These are phyloP conservation scores for Fundulus diaphanus DNA, from an alignment of 2,797 vertebrate genomes.

Conservation along the genomic window DNA sequence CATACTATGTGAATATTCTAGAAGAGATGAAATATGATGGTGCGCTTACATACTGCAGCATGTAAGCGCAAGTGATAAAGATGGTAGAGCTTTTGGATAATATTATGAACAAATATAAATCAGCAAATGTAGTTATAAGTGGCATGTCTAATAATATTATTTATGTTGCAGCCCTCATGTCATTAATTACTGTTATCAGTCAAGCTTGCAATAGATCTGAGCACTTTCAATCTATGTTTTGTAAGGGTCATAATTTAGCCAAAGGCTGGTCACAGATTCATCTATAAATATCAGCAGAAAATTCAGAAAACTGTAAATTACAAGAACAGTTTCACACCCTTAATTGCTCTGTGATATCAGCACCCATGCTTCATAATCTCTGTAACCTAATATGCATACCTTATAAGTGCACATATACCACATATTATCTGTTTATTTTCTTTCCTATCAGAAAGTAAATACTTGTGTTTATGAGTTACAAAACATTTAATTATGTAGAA, in stretches of 20 bases:
- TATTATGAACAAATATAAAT: not conserved
- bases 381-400: not conserved
- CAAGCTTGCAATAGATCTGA: not conserved
- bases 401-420: not conserved
- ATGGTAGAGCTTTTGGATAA: not conserved
- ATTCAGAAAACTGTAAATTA: not conserved
- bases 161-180: not conserved
- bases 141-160: not conserved
- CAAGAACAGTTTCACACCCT: not conserved
- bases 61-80: too few relatives aligned
- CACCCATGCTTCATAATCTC: not conserved
- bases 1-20: not conserved
- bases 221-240: not conserved
- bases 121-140: not conserved
- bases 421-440: not conserved
- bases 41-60: not conserved
- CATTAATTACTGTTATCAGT: not conserved
- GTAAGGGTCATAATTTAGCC: not conserved
- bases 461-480: not conserved
- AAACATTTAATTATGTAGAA: too few relatives aligned
- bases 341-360: not conserved
- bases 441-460: not conserved
- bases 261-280: not conserved
- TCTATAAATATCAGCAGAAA: slow-evolving; percentile 1
- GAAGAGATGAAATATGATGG: not conserved